phyloP scores from a whole-genome alignment of 2,888 invertebrate species.

The Eumerus sabulonum region DNA sequence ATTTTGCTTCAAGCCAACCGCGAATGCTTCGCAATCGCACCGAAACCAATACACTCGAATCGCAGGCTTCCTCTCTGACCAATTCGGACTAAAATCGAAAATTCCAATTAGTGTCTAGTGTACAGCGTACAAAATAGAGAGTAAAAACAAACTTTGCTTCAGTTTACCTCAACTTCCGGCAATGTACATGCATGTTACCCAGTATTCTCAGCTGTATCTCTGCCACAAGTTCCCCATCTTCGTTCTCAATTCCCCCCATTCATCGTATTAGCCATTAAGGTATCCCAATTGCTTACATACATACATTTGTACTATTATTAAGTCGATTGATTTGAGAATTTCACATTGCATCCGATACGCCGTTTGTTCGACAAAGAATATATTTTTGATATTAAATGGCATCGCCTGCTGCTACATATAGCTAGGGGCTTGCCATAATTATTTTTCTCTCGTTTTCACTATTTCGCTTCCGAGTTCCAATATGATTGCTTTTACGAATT shows the following conservation, averaged over 20 bases:
- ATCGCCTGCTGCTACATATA: conserved; percentile 5
- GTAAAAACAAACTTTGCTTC: conserved; percentile 5
- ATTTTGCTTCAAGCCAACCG: conserved; percentile 89
- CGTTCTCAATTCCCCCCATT: too few relatives aligned
- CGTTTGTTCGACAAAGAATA: conserved; percentile 36
- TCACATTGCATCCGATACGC: background rate
- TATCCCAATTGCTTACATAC: conserved; percentile 13
- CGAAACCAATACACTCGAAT: conserved; percentile 77
- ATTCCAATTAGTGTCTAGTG: too few relatives aligned
- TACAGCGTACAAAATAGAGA: too few relatives aligned
- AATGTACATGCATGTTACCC: conserved; percentile 13
- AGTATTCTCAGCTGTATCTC: conserved; percentile 40
- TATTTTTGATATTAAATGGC: conserved; percentile 67
- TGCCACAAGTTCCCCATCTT: conserved; percentile 22
- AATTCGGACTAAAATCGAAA: conserved; percentile 74
- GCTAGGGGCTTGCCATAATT: conserved; percentile 18
- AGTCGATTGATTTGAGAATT: conserved; percentile 30
- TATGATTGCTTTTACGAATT: too few relatives aligned
- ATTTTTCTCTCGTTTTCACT: conserved; percentile 20
- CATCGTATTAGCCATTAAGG: background rate
- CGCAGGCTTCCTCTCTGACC: conserved; percentile 76
- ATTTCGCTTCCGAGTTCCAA: too few relatives aligned
- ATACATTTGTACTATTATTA: background rate
- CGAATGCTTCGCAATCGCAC: conserved; percentile 80
- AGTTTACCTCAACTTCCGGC: conserved; percentile 46